Percentiles rank a stretch among this genome's conserved stretches.
Conservation (phyloP, 2,888 invertebrate species). For the Nasonia oneida region DNA sequence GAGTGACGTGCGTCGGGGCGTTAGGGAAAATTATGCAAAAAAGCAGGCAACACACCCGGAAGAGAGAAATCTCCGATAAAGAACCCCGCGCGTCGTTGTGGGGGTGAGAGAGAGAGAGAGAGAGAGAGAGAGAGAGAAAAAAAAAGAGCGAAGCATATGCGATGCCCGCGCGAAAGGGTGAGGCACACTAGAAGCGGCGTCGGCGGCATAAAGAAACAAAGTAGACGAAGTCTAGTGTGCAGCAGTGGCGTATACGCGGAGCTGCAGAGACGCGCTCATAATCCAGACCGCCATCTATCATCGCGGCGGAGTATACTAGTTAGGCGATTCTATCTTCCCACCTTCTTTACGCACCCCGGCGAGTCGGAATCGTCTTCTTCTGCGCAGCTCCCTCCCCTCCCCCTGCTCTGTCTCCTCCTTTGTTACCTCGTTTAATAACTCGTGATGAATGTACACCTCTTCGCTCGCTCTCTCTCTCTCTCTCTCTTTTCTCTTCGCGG, state of each 20-base stretch:
- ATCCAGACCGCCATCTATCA: slow-evolving; percentile 77
- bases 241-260: not conserved
- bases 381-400: slow-evolving; percentile 64
- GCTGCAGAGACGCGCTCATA: slow-evolving; percentile 67
- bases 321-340: slow-evolving; percentile 77
- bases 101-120: not conserved
- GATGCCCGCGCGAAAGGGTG: not conserved
- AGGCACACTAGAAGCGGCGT: not conserved
- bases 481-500: slow-evolving; percentile 22
- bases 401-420: slow-evolving; percentile 62
- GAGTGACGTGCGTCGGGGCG: slow-evolving; percentile 15
- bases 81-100: not conserved
- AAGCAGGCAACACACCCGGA: slow-evolving; percentile 40
- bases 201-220: not conserved
- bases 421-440: slow-evolving; percentile 78
- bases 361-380: slow-evolving; percentile 61
- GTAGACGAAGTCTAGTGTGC: not conserved
- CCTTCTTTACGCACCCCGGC: slow-evolving; percentile 74
- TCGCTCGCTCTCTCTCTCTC: slow-evolving; percentile 63
- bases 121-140: not conserved
- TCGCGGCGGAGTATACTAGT: slow-evolving; percentile 75
- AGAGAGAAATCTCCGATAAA: slow-evolving; percentile 44
- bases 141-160: not conserved
- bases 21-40: slow-evolving; percentile 54
- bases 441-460: slow-evolving; percentile 76